Evolutionary conservation across 2,113 vertebrate genomes (phyloP), one percentile per base, ranked within the genome.

Genomic region (Chaetodon auriga): DNA sequence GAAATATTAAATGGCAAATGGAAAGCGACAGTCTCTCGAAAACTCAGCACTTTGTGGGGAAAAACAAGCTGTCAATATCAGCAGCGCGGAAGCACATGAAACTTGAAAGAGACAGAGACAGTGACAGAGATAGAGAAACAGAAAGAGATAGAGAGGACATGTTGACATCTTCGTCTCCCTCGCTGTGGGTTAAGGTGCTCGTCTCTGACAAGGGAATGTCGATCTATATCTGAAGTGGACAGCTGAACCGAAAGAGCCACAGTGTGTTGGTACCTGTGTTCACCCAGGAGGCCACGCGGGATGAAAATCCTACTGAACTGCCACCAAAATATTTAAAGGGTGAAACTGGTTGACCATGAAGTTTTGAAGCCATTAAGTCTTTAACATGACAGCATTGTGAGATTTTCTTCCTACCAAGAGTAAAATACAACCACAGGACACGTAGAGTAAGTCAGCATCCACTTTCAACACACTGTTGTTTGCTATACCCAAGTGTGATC

Each of bases 1-100:
- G 93, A 95, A 93, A 93, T 93, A 95, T 94, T 93, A 92, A 94
- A 89, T 66, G 80, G 82, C 80, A 94, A 95, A 95, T 90, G 81
- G 85, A 83, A 94, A 87, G 92, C 70, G 93, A 95, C 94, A 94
- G 89, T 87, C 82, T 82, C 81, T 81, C 14, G 55, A 94, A 95
- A 89, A 89, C 79, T 88, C 87, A 88, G 91, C 78, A 85, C 80
- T 92, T 91, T 91, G 82, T 80, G 64, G 76, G 38, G 81, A 38
- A 85, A 89, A 68, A 91, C 88, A 93, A 75, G 88, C 90, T 93
- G 94, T 93, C 88, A 86, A 90, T 90, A 89, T 73, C 80, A 41
- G 71, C 41, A 21, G 5, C n/a, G 13, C 57, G 55, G 60, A 82
- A 81, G 63, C 80, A 61, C 53, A 65, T 10, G 16, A 64, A 81